Evolutionary conservation across 1,140 invertebrate genomes (phyloP).

Genomic region (Colletes latitarsis): DNA sequence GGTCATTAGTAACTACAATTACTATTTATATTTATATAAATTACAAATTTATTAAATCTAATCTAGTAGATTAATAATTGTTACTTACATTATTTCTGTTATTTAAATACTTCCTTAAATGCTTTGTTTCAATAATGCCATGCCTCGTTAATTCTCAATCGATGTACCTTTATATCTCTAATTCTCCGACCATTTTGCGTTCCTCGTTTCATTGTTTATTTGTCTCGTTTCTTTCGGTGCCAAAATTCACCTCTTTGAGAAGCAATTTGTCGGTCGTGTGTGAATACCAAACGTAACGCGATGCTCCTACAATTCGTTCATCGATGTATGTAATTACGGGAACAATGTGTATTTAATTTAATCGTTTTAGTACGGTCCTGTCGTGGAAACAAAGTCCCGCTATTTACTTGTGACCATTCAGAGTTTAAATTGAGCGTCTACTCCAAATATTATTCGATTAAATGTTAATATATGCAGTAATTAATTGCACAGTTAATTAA

Average conservation of each 20-base stretch:
- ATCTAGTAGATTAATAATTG: too few relatives aligned
- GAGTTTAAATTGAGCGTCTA: not conserved
- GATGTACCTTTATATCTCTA: too few relatives aligned
- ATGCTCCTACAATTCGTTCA: not conserved
- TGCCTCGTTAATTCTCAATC: too few relatives aligned
- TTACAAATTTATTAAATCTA: too few relatives aligned
- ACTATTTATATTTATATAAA: too few relatives aligned
- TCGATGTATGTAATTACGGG: not conserved
- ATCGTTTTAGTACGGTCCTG: not conserved
- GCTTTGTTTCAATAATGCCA: too few relatives aligned
- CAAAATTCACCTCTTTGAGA: not conserved
- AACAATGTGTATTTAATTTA: not conserved
- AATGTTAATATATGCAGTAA: not conserved
- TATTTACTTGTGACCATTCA: not conserved
- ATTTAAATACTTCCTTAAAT: too few relatives aligned
- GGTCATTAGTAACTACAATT: too few relatives aligned
- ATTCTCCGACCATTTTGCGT: too few relatives aligned
- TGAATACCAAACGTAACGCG: not conserved
- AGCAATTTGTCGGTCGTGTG: not conserved
- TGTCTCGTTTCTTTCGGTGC: not conserved
- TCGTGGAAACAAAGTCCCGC: not conserved
- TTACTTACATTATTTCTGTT: too few relatives aligned
- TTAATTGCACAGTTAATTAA: not conserved
- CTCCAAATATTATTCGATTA: not conserved
- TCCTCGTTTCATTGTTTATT: not conserved